These are phyloP conservation scores for Epinotia bilunana DNA, from an alignment of 2,888 invertebrate species.

Conservation along the genomic window DNA sequence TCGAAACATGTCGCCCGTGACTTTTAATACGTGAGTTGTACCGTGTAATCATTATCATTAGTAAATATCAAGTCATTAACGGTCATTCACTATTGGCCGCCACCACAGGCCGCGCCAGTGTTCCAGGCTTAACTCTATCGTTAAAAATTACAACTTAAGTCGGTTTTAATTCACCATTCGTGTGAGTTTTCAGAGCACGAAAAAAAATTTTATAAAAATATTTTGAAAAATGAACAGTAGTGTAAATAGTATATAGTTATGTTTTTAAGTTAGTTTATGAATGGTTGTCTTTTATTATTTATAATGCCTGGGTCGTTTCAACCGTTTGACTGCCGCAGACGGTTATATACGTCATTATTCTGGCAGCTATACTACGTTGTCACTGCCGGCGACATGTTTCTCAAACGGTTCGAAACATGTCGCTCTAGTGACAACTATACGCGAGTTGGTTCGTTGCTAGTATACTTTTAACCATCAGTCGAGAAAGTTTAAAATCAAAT, in stretches of 20 bases:
- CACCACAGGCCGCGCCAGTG: too few relatives aligned
- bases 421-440: not conserved
- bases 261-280: slow-evolving; percentile 29
- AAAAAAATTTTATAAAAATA: not conserved
- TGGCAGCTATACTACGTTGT: not conserved
- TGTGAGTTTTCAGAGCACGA: not conserved
- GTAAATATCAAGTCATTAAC: too few relatives aligned
- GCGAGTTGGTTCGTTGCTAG: too few relatives aligned
- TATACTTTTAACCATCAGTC: too few relatives aligned
- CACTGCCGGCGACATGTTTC: not conserved
- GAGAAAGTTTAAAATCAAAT: too few relatives aligned
- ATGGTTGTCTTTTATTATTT: slow-evolving; percentile 31
- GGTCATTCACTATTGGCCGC: too few relatives aligned
- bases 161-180: too few relatives aligned
- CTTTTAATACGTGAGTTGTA: too few relatives aligned
- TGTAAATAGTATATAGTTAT: slow-evolving; percentile 25
- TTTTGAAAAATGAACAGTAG: not conserved
- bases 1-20: too few relatives aligned
- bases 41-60: too few relatives aligned
- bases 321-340: slow-evolving; percentile 5
- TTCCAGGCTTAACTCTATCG: too few relatives aligned
- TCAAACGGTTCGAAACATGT: not conserved
- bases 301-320: slow-evolving; percentile 13
- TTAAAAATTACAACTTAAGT: too few relatives aligned
- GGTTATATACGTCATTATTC: not conserved